Percentiles rank a stretch among this genome's conserved stretches.
phyloP scores from a whole-genome alignment of 2,113 vertebrate genomes.

The Aix galericulata region DNA sequence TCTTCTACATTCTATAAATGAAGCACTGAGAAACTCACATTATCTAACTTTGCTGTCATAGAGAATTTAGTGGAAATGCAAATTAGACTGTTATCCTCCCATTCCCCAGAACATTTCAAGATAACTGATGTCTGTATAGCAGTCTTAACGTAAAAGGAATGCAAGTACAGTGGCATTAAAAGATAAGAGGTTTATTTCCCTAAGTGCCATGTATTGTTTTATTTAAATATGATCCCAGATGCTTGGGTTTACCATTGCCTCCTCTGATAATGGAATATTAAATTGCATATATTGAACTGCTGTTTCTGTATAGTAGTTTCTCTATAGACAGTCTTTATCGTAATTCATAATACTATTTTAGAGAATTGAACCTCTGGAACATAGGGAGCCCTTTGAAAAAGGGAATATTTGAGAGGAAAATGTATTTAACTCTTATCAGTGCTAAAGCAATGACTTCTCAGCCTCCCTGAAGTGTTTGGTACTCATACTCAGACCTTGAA shows the following conservation, averaged over 20 bases:
- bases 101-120: neutral
- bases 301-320: neutral
- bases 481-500: neutral
- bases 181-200: conserved; percentile 38
- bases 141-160: neutral
- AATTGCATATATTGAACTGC: neutral
- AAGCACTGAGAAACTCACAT: neutral
- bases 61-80: neutral
- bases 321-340: neutral
- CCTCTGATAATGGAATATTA: neutral
- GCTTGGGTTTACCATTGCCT: neutral
- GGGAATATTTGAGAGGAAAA: neutral
- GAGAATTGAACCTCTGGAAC: neutral
- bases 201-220: neutral
- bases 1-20: neutral
- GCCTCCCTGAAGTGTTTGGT: neutral
- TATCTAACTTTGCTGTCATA: neutral
- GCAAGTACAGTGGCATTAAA: neutral
- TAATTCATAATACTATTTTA: neutral
- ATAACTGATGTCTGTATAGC: neutral
- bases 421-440: neutral
- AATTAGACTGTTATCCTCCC: neutral
- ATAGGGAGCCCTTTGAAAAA: neutral
- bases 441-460: neutral
- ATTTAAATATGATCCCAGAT: neutral